phyloP scores from a whole-genome alignment of 2,888 invertebrate genomes.

The Alsophila aescularia region DNA sequence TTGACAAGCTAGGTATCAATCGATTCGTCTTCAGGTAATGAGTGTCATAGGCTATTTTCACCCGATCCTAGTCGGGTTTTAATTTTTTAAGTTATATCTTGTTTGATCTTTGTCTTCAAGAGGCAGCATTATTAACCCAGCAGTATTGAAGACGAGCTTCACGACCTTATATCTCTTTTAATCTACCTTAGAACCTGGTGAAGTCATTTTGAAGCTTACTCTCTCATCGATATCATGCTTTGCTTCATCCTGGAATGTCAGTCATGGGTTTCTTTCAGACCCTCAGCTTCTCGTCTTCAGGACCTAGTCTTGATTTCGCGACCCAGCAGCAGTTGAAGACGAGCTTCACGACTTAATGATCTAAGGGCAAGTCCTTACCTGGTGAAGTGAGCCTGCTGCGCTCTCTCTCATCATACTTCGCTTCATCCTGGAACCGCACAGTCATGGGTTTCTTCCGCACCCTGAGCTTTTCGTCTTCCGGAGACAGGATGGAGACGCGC shows the following conservation, averaged over 20 bases:
- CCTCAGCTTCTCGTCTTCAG: constrained; percentile 72
- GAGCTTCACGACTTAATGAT: no score
- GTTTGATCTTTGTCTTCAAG: no score
- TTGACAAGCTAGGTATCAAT: no score
- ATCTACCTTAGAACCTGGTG: constrained; percentile 76
- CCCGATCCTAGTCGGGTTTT: no score
- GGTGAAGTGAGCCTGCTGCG: constrained; percentile 70
- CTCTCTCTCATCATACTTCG: constrained; percentile 61
- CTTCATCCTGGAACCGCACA: constrained; percentile 77
- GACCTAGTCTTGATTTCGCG: no score
- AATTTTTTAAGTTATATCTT: no score
- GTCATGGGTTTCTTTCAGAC: constrained; percentile 78
- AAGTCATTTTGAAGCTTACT: constrained; percentile 67
- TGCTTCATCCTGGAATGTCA: constrained; percentile 74
- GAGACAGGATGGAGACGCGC: constrained; percentile 72
- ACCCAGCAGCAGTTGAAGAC: no score
- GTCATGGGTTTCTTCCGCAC: constrained; percentile 78
- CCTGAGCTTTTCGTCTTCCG: constrained; percentile 72
- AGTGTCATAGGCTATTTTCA: no score
- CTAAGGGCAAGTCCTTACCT: constrained; percentile 61
- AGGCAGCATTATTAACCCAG: no score
- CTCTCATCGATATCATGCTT: constrained; percentile 62
- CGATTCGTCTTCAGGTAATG: no score
- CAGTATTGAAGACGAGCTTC: no score
- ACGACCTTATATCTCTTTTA: no score